These are phyloP conservation scores for Agonum fuliginosum DNA, from an alignment of 2,888 invertebrate genomes.

Conservation along the genomic window DNA sequence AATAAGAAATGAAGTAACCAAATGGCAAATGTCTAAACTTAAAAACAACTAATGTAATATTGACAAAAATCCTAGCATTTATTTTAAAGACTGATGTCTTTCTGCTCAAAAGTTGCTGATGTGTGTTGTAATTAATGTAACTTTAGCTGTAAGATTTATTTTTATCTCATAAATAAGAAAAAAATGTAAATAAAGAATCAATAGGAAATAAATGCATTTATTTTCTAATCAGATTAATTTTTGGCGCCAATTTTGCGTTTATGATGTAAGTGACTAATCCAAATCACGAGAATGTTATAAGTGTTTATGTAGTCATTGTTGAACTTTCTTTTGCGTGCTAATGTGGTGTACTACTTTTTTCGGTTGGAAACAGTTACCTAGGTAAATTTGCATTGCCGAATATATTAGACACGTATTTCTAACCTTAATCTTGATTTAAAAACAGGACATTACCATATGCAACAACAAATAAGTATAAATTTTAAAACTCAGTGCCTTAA, in stretches of 20 bases:
- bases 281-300: not conserved
- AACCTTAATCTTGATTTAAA: slow-evolving; percentile 21
- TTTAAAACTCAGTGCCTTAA: not conserved
- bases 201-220: slow-evolving; percentile 7
- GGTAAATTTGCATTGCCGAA: slow-evolving; percentile 3
- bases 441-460: not conserved
- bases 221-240: not conserved
- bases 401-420: slow-evolving; percentile 5
- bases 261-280: not conserved
- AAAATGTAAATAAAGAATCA: slow-evolving; percentile 1
- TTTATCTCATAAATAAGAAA: slow-evolving; percentile 14
- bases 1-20: slow-evolving; percentile 80
- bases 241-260: not conserved
- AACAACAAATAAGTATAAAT: not conserved
- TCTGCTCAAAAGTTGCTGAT: not conserved
- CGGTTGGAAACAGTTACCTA: not conserved
- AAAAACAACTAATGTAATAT: not conserved
- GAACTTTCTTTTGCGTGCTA: not conserved
- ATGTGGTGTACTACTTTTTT: too few relatives aligned
- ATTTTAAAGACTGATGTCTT: slow-evolving; percentile 27
- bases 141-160: slow-evolving; percentile 1
- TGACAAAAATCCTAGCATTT: slow-evolving; percentile 1
- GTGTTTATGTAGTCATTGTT: not conserved
- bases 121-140: not conserved
- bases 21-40: slow-evolving; percentile 68